Conservation (phyloP, 2,888 invertebrate genomes). For the Stenotaenia linearis region DNA sequence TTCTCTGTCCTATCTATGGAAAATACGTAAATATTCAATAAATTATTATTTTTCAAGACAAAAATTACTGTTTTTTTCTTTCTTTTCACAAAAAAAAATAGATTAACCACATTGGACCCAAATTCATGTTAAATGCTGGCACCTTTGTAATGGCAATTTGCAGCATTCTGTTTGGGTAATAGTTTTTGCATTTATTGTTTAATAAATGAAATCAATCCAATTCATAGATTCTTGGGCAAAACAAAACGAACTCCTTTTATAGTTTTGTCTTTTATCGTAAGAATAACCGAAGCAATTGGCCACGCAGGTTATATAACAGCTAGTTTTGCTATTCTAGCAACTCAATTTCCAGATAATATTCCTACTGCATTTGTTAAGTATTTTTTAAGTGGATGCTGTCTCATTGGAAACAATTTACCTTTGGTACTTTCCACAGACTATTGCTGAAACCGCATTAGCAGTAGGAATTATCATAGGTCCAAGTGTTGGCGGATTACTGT, state of each 20-base stretch:
- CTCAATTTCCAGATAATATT: constrained; percentile 78
- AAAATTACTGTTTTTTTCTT: background rate
- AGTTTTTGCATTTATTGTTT: background rate
- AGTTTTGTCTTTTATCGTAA: constrained; percentile 66
- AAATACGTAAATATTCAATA: background rate
- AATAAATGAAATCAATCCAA: background rate
- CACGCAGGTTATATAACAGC: constrained; percentile 81
- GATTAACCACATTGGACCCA: constrained; percentile 71
- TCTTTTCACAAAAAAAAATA: constrained; percentile 43
- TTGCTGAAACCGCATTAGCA: background rate
- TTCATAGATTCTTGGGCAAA: constrained; percentile 29
- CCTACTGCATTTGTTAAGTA: constrained; percentile 68
- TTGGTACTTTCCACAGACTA: background rate
- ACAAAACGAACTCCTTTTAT: constrained; percentile 62
- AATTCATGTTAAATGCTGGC: constrained; percentile 71
- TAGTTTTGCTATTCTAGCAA: constrained; percentile 78
- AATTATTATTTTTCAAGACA: no score
- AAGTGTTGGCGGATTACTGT: background rate
- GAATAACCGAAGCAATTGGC: constrained; percentile 76
- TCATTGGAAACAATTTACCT: background rate
- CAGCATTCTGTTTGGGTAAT: constrained; percentile 73
- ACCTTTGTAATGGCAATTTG: constrained; percentile 76
- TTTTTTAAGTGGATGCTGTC: background rate
- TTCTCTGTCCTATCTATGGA: constrained; percentile 70
- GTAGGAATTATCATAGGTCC: background rate